Percentiles rank a stretch among this genome's conserved stretches.
Conservation (phyloP, 2,113 vertebrate genomes). For the Poecilia latipinna region DNA sequence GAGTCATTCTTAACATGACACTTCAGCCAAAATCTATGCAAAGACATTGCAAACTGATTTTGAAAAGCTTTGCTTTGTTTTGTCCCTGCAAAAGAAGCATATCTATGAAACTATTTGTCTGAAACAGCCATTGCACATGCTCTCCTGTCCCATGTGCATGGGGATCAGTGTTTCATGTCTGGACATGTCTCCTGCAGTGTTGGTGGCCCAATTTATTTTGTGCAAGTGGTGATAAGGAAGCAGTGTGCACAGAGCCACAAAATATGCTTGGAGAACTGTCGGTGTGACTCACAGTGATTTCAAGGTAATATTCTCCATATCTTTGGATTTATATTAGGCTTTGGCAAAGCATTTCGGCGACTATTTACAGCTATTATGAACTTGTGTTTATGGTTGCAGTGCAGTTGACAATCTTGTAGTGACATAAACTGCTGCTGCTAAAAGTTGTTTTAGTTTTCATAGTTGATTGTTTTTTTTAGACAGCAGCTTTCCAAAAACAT, state of each 20-base stretch:
- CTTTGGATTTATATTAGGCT: background rate
- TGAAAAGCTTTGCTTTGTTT: background rate
- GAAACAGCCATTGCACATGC: conserved; percentile 1
- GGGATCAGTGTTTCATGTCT: conserved; percentile 57
- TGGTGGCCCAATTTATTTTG: conserved; percentile 15
- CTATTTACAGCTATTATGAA: background rate
- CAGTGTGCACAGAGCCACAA: conserved; percentile 2
- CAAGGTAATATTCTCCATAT: conserved; percentile 56
- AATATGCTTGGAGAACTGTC: conserved; percentile 46
- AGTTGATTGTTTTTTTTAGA: too few species aligned
- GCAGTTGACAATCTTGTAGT: conserved; percentile 23
- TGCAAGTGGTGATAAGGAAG: conserved; percentile 14
- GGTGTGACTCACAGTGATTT: conserved; percentile 21
- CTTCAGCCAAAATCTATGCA: background rate
- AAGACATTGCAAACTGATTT: background rate
- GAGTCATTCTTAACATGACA: background rate
- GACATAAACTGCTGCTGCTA: conserved; percentile 17
- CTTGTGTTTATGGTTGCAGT: conserved; percentile 9
- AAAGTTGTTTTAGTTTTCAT: conserved; percentile 27
- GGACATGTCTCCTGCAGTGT: conserved; percentile 65
- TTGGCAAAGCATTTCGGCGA: background rate
- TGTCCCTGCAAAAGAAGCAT: background rate
- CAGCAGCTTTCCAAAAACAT: background rate
- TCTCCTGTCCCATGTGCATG: conserved; percentile 10
- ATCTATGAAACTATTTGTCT: background rate